These are phyloP conservation scores for Sparidentex hasta DNA, from an alignment of 2,797 vertebrate species.

Conservation along the genomic window DNA sequence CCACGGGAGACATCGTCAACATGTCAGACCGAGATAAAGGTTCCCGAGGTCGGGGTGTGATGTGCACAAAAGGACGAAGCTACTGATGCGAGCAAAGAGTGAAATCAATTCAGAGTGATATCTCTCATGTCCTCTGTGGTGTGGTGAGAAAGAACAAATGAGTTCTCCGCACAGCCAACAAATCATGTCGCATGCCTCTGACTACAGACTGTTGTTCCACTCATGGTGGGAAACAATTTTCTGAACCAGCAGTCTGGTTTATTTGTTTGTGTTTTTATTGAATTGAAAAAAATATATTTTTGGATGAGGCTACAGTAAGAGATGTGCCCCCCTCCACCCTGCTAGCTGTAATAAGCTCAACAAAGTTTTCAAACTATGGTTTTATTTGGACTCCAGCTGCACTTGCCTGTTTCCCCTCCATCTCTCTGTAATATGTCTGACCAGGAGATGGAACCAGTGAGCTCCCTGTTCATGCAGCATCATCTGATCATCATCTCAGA, in stretches of 20 bases:
- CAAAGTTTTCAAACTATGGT: neutral
- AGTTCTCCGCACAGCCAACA: constrained; percentile 24
- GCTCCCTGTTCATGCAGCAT: neutral
- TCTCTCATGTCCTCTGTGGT: constrained; percentile 8
- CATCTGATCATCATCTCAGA: neutral
- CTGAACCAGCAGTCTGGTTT: constrained; percentile 57
- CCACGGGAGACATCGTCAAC: neutral
- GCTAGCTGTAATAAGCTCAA: neutral
- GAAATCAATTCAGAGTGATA: constrained; percentile 2
- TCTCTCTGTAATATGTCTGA: constrained; percentile 10
- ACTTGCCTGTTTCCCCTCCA: neutral
- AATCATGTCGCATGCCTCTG: constrained; percentile 22
- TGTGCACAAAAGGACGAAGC: neutral
- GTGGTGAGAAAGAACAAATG: constrained; percentile 49
- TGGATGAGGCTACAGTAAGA: neutral
- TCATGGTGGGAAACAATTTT: constrained; percentile 51
- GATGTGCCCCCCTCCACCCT: too few relatives aligned
- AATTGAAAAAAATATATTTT: constrained; percentile 10
- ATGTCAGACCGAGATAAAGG: neutral
- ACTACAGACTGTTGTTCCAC: constrained; percentile 22
- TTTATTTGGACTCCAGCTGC: neutral
- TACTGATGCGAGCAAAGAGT: constrained; percentile 1
- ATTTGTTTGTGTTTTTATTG: constrained; percentile 32
- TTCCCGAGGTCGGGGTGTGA: neutral
- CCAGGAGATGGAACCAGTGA: constrained; percentile 70